These are phyloP conservation scores for Toxonevra muliebris DNA, from an alignment of 2,888 invertebrate genomes.

Conservation along the genomic window DNA sequence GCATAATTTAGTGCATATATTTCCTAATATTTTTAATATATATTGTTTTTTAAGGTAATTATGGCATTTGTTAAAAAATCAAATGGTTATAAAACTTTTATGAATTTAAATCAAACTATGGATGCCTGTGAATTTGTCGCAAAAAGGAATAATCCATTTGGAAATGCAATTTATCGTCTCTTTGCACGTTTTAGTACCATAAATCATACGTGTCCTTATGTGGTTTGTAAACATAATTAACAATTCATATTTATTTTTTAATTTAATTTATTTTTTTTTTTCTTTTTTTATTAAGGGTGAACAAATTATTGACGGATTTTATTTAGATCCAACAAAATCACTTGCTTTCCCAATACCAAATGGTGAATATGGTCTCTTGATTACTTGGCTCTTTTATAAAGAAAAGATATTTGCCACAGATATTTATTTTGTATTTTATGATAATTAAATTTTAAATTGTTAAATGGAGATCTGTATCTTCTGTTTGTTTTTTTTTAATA, in stretches of 20 bases:
- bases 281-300: not conserved
- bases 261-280: not conserved
- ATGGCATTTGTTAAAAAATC: not conserved
- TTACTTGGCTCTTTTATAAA: not conserved
- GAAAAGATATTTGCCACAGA: not conserved
- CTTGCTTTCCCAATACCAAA: not conserved
- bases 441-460: too few relatives aligned
- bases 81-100: conserved; percentile 22
- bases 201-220: conserved; percentile 23
- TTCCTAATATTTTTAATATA: too few relatives aligned
- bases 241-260: too few relatives aligned
- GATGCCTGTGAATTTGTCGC: conserved; percentile 3
- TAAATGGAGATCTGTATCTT: too few relatives aligned
- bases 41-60: not conserved
- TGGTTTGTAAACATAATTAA: not conserved
- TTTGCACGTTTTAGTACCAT: conserved; percentile 15
- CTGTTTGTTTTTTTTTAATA: too few relatives aligned
- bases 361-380: not conserved
- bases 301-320: conserved; percentile 7
- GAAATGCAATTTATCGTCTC: conserved; percentile 1
- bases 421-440: not conserved
- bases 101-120: not conserved
- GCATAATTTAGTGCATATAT: too few relatives aligned
- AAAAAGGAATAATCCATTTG: conserved; percentile 13
- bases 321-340: not conserved